Evolutionary conservation across 2,888 invertebrate genomes (phyloP), one percentile per base, ranked within the genome.

Genomic region (Dendrolimus houi): DNA sequence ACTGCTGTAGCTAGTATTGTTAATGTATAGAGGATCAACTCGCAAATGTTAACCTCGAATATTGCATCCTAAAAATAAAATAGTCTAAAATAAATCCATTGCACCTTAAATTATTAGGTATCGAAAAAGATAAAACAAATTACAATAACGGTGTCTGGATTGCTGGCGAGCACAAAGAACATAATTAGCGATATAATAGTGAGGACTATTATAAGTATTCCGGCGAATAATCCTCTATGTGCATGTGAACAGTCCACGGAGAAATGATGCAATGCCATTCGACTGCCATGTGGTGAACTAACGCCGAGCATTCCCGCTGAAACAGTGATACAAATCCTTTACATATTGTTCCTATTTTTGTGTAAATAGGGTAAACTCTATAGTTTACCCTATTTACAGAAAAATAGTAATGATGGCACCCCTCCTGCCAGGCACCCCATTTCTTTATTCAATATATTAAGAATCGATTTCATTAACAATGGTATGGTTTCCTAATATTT

Each of bases 111-210:
- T 10, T 40, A 9, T 54, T 17, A 9, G 0, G 42, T 2, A 42
- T 54, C 2, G 29, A 52, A 52, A 58, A 56, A 55, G 56, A 53
- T 9, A 60, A 55, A 54, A 53, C 3, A 58, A 74, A 72, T 85
- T 78, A 91, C 91, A 55, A 87, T 86, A 56, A 93, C 92, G 61
- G 93, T 94, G 7, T 91, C 86, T 0, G 92, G 92, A 65, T 92
- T 92, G 59, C 92, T 93, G 58, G 94, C 94, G 55, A 98, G 85
- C 1, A 97, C 97, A 80, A 97, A 97, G 86, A 97, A 97, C 92
- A 97, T 94, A 57, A 98, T 97, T 61, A 97, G 92, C 12, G 95
- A 95, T 71, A 97, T 96, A 56, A 97, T 96, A 9, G 95, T 95
- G 59, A 96, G 91, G 0, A 97, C 96, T 57, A 97, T 94, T 53